Base-by-base conservation (phyloP, 2,113 vertebrate genomes). In the Passer domesticus region DNA sequence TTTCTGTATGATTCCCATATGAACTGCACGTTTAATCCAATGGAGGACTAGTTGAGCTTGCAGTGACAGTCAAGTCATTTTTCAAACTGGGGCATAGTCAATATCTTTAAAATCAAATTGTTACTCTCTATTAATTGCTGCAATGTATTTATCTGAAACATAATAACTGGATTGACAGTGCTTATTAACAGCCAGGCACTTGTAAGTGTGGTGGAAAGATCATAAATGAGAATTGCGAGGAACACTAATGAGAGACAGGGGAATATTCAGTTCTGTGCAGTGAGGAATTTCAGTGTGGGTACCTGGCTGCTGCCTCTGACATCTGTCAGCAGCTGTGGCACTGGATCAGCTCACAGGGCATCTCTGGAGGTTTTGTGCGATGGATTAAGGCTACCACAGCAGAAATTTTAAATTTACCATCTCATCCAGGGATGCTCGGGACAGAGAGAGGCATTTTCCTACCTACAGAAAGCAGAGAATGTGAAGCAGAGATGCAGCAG, bases 51-150 rank as follows among this genome's bases (percentile, higher is more conserved):
- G 66, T 77, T 72, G 35, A 70, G 77, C 80, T 92, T 78, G 68
- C 83, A 64, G 52, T 58, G 80, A 73, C 77, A 90, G 47, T 21
- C 73, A 89, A 78, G 55, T 43, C 43, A 63, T 84, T 96, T 85
- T 76, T 92, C 73, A 81, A 69, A 33, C 73, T 8, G 20, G 47
- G 19, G 53, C n/a, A 60, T 0, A 82, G 70, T 60, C 86, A 66
- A 28, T 94, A 85, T 91, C 80, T 85, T 88, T 83, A 55, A 67
- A 78, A 94, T 91, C 91, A 79, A 39, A 77, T 62, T 90, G 87
- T 86, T 94, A 56, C n/a, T 82, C 76, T 72, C 74, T 94, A 55
- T 84, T 95, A 95, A 96, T 96, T 96, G 68, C 56, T 43, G 56
- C 63, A 39, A 7, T 1, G 3, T 91, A 80, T 94, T 95, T 94